These are phyloP conservation scores for Aix galericulata DNA, from an alignment of 2,113 vertebrate genomes.

Conservation along the genomic window DNA sequence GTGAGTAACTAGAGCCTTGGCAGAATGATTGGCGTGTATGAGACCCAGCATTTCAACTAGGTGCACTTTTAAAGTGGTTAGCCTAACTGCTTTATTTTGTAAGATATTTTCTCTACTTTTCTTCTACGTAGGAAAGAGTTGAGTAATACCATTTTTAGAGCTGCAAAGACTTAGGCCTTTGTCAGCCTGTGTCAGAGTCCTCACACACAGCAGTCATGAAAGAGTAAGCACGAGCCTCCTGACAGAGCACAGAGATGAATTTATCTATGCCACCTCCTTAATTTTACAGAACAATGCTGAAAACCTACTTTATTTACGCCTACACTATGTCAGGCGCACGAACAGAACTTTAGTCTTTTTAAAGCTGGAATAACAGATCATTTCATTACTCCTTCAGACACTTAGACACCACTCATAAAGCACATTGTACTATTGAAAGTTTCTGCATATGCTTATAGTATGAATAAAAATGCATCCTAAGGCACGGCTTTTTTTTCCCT, in stretches of 20 bases:
- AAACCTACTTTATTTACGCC: constrained; percentile 66
- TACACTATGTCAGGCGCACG: constrained; percentile 50
- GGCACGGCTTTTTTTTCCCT: neutral
- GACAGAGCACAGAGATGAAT: constrained; percentile 64
- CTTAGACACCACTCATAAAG: constrained; percentile 63
- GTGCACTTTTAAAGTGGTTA: neutral
- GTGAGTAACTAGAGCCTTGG: neutral
- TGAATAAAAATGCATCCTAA: constrained; percentile 48
- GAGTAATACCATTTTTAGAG: neutral
- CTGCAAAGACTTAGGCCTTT: neutral
- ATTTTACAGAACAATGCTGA: constrained; percentile 67
- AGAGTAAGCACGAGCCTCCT: constrained; percentile 49
- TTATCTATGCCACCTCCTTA: constrained; percentile 59
- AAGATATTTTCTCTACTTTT: neutral
- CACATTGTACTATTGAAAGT: constrained; percentile 40
- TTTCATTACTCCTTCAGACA: constrained; percentile 69
- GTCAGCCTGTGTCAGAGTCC: neutral
- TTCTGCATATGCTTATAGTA: constrained; percentile 38
- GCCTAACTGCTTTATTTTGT: neutral
- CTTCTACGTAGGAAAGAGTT: neutral
- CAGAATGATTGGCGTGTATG: neutral
- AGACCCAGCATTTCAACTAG: neutral
- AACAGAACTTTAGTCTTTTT: constrained; percentile 65
- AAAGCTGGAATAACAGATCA: constrained; percentile 64
- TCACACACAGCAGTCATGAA: constrained; percentile 19